phyloP scores from a whole-genome alignment of 2,888 invertebrate species.

The Sinopyrophorus schimmeli region DNA sequence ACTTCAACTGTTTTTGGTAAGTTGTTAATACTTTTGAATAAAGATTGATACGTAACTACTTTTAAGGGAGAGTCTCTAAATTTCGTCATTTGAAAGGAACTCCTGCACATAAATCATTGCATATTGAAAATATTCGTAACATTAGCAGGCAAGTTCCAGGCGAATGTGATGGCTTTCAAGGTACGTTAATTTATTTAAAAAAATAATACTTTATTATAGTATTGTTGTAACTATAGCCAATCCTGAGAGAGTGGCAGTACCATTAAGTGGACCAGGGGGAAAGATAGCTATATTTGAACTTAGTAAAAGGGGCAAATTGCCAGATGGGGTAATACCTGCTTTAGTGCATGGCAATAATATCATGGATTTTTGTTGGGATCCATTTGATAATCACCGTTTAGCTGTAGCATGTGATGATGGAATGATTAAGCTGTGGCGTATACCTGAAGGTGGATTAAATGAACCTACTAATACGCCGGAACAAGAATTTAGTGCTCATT shows the following conservation, averaged over 20 bases:
- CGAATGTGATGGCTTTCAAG: slow-evolving; percentile 92
- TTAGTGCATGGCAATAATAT: slow-evolving; percentile 87
- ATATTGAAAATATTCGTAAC: slow-evolving; percentile 90
- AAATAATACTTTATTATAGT: too few species aligned
- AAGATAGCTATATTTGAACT: slow-evolving; percentile 86
- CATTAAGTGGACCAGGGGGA: slow-evolving; percentile 88
- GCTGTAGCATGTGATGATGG: slow-evolving; percentile 92
- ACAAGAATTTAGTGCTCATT: slow-evolving; percentile 73
- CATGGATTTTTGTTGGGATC: slow-evolving; percentile 95
- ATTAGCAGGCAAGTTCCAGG: slow-evolving; percentile 90
- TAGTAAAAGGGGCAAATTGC: slow-evolving; percentile 72
- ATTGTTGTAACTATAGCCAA: slow-evolving; percentile 75
- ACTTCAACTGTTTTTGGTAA: slow-evolving; percentile 85
- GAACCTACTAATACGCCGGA: slow-evolving; percentile 80
- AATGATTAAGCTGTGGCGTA: slow-evolving; percentile 49
- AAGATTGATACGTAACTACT: slow-evolving; percentile 10
- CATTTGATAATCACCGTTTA: slow-evolving; percentile 78
- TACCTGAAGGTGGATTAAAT: slow-evolving; percentile 58
- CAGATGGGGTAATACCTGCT: slow-evolving; percentile 83
- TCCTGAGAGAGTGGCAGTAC: slow-evolving; percentile 84
- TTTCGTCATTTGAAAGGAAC: slow-evolving; percentile 92
- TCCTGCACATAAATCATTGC: slow-evolving; percentile 85
- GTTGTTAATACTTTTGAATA: slow-evolving; percentile 24
- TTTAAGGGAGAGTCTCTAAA: slow-evolving; percentile 81
- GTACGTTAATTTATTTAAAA: slow-evolving; percentile 54